phyloP scores from a whole-genome alignment of 2,888 invertebrate species.

The Drosophila ustulata region DNA sequence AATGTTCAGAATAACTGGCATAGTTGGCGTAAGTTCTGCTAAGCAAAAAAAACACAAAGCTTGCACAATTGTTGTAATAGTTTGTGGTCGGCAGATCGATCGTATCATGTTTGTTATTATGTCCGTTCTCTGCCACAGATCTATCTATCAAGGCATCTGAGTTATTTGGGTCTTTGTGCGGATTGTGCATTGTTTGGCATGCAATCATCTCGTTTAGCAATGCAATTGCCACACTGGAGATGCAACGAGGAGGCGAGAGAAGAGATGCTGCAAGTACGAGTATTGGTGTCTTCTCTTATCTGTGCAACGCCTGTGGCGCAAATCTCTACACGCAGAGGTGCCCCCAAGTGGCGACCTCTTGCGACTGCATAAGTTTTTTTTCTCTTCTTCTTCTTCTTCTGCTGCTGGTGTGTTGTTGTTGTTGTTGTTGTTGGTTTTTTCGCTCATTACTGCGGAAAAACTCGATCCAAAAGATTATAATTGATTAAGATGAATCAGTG shows the following conservation, averaged over 20 bases:
- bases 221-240: constrained; percentile 18
- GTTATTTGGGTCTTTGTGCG: constrained; percentile 42
- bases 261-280: neutral
- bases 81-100: constrained; percentile 21
- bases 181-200: constrained; percentile 53
- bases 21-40: neutral
- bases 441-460: constrained; percentile 78
- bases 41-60: neutral
- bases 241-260: too few species aligned
- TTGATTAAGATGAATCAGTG: constrained; percentile 85
- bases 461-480: constrained; percentile 83
- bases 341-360: constrained; percentile 70
- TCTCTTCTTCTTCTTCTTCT: neutral
- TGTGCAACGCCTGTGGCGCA: constrained; percentile 74
- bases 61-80: constrained; percentile 12
- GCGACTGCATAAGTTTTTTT: constrained; percentile 57
- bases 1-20: neutral
- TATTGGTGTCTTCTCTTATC: constrained; percentile 57
- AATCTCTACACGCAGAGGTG: constrained; percentile 75
- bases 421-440: constrained; percentile 49
- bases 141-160: constrained; percentile 22
- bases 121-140: constrained; percentile 29
- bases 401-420: neutral
- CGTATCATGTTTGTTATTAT: constrained; percentile 42
- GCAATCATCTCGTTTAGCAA: constrained; percentile 57